These are phyloP conservation scores for Taxidea taxus DNA, from an alignment of 2,113 vertebrate species.

Conservation along the genomic window DNA sequence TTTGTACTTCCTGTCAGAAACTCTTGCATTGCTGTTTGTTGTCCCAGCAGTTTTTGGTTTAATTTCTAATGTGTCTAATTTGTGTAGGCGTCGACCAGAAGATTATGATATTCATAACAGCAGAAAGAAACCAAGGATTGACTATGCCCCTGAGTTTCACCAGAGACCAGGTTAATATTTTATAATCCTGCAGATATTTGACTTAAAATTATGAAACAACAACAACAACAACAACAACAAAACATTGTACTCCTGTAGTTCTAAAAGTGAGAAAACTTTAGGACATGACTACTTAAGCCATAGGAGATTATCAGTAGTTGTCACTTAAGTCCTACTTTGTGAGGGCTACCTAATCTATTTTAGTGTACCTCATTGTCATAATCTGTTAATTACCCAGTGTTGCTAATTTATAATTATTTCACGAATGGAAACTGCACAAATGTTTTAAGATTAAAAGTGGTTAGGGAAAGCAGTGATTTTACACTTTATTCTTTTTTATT, in stretches of 20 bases:
- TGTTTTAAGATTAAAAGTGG: constrained; percentile 20
- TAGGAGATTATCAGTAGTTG: background rate
- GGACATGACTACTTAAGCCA: background rate
- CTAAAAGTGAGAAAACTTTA: constrained; percentile 46
- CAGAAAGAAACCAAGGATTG: constrained; percentile 98
- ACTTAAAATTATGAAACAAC: constrained; percentile 51
- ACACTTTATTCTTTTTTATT: background rate
- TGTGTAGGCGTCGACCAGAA: constrained; percentile 98
- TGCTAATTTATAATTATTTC: constrained; percentile 17
- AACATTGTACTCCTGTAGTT: background rate
- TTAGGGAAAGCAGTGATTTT: background rate
- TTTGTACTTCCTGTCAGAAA: constrained; percentile 69
- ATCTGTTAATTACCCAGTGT: constrained; percentile 14
- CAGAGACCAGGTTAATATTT: constrained; percentile 98
- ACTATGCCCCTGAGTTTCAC: constrained; percentile 96
- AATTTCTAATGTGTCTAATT: constrained; percentile 92
- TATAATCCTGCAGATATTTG: constrained; percentile 83
- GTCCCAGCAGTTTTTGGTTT: constrained; percentile 83
- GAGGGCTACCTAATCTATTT: background rate
- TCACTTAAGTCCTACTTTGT: background rate
- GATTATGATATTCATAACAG: constrained; percentile 98
- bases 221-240: background rate
- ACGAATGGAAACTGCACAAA: constrained; percentile 6
- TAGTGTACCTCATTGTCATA: background rate
- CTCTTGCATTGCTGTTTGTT: constrained; percentile 78